Evolutionary conservation across 1,140 invertebrate species (phyloP).

Genomic region (Drosophila ambigua): DNA sequence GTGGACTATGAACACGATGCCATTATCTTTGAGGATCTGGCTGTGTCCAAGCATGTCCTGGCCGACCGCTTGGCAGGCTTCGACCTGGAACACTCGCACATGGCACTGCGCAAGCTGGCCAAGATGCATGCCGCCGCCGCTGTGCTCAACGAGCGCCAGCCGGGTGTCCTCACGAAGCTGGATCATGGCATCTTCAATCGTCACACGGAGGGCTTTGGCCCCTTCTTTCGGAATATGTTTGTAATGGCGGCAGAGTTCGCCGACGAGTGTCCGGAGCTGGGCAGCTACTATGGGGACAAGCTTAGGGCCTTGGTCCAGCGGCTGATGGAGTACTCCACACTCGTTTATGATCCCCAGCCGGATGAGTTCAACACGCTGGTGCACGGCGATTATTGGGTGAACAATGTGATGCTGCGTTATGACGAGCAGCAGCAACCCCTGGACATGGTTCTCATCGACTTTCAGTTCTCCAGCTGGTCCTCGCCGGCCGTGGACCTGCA

Average conservation of each 20-base stretch:
- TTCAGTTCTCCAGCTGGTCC: slow-evolving; percentile 75
- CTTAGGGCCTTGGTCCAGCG: slow-evolving; percentile 42
- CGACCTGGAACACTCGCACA: slow-evolving; percentile 84
- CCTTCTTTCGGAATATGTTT: slow-evolving; percentile 56
- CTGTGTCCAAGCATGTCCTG: slow-evolving; percentile 84
- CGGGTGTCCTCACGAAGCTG: slow-evolving; percentile 54
- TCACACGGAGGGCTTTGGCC: slow-evolving; percentile 50
- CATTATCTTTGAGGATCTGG: slow-evolving; percentile 85
- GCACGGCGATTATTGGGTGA: slow-evolving; percentile 88
- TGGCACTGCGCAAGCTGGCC: slow-evolving; percentile 85
- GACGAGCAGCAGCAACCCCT: slow-evolving; percentile 78
- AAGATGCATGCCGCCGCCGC: slow-evolving; percentile 85
- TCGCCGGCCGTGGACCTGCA: slow-evolving; percentile 76
- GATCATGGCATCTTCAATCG: slow-evolving; percentile 76
- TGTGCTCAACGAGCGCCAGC: slow-evolving; percentile 67
- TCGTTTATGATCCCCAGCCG: slow-evolving; percentile 66
- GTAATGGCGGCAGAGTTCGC: slow-evolving; percentile 49
- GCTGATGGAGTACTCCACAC: slow-evolving; percentile 66
- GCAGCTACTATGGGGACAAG: slow-evolving; percentile 50
- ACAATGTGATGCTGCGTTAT: slow-evolving; percentile 87
- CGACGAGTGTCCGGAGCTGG: slow-evolving; percentile 38
- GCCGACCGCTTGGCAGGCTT: slow-evolving; percentile 85
- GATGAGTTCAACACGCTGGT: slow-evolving; percentile 86
- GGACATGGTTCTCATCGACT: slow-evolving; percentile 84
- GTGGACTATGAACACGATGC: slow-evolving; percentile 76